Percentiles rank a stretch among this genome's conserved stretches.
phyloP scores from a whole-genome alignment of 2,888 invertebrate species.

The Desoria tigrina region DNA sequence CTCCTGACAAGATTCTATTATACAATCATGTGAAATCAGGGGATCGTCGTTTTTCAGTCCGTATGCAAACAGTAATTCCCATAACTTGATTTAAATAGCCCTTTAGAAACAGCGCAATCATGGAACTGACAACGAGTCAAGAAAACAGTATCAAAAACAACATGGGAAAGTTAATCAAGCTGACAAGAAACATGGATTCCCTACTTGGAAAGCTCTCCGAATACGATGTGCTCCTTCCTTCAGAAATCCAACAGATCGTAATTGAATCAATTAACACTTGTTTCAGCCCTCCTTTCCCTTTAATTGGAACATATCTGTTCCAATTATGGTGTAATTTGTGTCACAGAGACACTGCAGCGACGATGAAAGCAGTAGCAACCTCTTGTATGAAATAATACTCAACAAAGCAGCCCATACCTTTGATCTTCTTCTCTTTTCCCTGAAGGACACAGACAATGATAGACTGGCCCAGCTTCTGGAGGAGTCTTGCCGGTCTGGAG shows the following conservation, averaged over 20 bases:
- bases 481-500: conserved; percentile 20
- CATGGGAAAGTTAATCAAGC: conserved; percentile 23
- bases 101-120: neutral
- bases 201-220: conserved; percentile 31
- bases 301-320: conserved; percentile 2
- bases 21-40: no score
- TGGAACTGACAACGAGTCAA: neutral
- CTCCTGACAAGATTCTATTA: no score
- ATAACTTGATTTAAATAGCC: no score
- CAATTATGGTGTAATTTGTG: neutral
- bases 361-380: conserved; percentile 29
- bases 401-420: conserved; percentile 32
- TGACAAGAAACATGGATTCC: conserved; percentile 31
- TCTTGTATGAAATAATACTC: conserved; percentile 36
- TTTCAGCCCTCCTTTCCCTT: neutral
- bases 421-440: conserved; percentile 32
- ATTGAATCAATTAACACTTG: neutral
- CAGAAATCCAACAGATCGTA: conserved; percentile 34
- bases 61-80: no score
- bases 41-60: no score
- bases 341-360: conserved; percentile 33
- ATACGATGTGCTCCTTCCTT: conserved; percentile 27
- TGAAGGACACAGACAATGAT: conserved; percentile 39
- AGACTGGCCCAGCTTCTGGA: conserved; percentile 31
- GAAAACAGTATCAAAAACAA: conserved; percentile 25